Conservation (phyloP, 2,888 invertebrate genomes). For the Crepidodera aurea region DNA sequence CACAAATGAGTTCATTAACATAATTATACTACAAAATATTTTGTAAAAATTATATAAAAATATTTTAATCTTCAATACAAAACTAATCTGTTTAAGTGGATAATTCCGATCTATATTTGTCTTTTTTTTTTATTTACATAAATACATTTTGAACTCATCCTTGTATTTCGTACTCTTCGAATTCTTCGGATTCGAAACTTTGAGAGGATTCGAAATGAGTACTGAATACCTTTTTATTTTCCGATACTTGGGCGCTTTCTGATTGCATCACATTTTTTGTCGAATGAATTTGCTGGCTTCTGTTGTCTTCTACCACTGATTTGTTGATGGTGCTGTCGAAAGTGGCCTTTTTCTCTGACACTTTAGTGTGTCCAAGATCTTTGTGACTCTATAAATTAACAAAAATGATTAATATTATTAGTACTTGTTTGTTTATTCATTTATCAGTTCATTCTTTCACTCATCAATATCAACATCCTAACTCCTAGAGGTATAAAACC, state of each 20-base stretch:
- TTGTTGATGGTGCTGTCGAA: conserved; percentile 57
- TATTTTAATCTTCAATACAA: background rate
- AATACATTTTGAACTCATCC: conserved; percentile 39
- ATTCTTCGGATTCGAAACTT: conserved; percentile 60
- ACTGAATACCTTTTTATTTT: conserved; percentile 56
- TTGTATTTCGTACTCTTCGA: conserved; percentile 58
- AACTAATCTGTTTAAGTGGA: conserved; percentile 2
- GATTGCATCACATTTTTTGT: conserved; percentile 53
- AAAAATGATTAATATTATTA: too few species aligned
- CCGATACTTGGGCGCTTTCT: conserved; percentile 52
- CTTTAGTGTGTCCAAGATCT: conserved; percentile 57
- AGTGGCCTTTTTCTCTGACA: conserved; percentile 57
- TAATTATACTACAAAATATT: too few species aligned
- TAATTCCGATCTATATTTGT: background rate
- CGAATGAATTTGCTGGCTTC: conserved; percentile 54
- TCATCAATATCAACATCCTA: too few species aligned
- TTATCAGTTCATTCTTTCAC: too few species aligned
- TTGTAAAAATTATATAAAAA: background rate
- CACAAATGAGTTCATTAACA: too few species aligned
- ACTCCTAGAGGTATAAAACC: too few species aligned
- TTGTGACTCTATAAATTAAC: conserved; percentile 54
- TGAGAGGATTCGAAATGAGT: conserved; percentile 57
- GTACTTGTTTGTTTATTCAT: too few species aligned
- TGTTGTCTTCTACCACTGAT: conserved; percentile 57
- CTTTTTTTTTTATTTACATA: background rate